Conservation (phyloP, 64 coral and sea anemone genomes). For the Montipora sp. region DNA sequence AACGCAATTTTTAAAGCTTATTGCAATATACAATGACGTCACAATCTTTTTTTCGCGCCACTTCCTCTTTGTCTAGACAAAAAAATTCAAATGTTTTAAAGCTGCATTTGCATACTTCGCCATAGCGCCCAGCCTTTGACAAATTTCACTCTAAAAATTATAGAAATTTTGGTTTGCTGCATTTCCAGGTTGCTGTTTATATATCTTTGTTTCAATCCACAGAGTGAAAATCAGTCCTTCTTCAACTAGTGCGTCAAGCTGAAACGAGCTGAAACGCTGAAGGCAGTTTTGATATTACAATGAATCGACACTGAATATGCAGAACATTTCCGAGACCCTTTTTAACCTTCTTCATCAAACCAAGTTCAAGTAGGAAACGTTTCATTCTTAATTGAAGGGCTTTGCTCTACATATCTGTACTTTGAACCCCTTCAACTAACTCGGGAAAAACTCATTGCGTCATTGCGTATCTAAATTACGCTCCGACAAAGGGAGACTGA, state of each 20-base stretch:
- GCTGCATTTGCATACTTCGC: not conserved
- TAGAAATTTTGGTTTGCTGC: no score
- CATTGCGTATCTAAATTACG: no score
- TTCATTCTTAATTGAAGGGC: no score
- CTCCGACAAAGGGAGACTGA: no score
- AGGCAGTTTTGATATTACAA: not conserved
- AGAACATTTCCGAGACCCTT: no score
- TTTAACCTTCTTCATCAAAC: no score
- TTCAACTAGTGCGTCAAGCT: not conserved
- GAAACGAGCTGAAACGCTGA: not conserved
- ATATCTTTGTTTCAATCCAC: not conserved
- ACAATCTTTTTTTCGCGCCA: not conserved
- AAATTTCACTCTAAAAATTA: no score
- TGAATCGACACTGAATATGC: not conserved
- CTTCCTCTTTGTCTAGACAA: not conserved
- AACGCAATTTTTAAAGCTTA: constrained; percentile 39
- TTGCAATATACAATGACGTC: constrained; percentile 26
- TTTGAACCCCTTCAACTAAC: no score
- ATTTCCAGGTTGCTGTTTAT: no score
- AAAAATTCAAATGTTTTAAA: not conserved
- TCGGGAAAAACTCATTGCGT: no score
- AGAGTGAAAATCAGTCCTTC: not conserved
- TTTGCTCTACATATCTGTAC: no score
- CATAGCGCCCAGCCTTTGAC: not conserved
- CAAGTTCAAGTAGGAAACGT: no score